Conservation (phyloP, 2,888 invertebrate genomes). For the Celastrina argiolus region DNA sequence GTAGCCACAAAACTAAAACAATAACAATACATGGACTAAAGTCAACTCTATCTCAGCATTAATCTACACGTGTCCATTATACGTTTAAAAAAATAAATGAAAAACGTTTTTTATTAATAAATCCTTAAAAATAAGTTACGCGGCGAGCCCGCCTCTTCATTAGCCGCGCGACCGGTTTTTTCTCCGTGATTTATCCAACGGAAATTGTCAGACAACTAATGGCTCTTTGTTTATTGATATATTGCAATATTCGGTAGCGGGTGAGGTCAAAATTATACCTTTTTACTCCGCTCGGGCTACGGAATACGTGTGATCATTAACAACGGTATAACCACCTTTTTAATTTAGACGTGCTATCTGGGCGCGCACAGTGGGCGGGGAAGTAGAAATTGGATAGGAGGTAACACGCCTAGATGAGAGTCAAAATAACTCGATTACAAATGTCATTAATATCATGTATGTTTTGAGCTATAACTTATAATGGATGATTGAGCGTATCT, state of each 20-base stretch:
- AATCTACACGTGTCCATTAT: slow-evolving; percentile 18
- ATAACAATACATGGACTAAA: background rate
- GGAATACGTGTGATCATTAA: slow-evolving; percentile 36
- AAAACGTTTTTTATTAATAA: slow-evolving; percentile 19
- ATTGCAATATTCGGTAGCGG: slow-evolving; percentile 73
- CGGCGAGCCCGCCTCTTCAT: slow-evolving; percentile 46
- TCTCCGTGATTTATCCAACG: slow-evolving; percentile 72
- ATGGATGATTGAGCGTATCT: background rate
- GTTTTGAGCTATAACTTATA: background rate
- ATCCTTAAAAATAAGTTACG: slow-evolving; percentile 25
- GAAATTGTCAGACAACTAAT: slow-evolving; percentile 75
- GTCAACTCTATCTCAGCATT: background rate
- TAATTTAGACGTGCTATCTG: slow-evolving; percentile 48
- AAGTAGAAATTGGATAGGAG: slow-evolving; percentile 63
- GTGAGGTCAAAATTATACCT: slow-evolving; percentile 57
- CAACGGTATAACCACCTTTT: slow-evolving; percentile 39
- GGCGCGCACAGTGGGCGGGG: slow-evolving; percentile 55
- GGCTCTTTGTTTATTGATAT: slow-evolving; percentile 75
- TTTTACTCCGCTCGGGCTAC: slow-evolving; percentile 65
- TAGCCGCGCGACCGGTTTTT: slow-evolving; percentile 59
- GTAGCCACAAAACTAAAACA: background rate
- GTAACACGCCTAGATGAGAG: slow-evolving; percentile 43
- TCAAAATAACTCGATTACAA: slow-evolving; percentile 50
- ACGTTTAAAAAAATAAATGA: slow-evolving; percentile 17
- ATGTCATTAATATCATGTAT: slow-evolving; percentile 42